Evolutionary conservation across 2,797 vertebrate species (phyloP).

Genomic region (Poeciliopsis paucimaculata): DNA sequence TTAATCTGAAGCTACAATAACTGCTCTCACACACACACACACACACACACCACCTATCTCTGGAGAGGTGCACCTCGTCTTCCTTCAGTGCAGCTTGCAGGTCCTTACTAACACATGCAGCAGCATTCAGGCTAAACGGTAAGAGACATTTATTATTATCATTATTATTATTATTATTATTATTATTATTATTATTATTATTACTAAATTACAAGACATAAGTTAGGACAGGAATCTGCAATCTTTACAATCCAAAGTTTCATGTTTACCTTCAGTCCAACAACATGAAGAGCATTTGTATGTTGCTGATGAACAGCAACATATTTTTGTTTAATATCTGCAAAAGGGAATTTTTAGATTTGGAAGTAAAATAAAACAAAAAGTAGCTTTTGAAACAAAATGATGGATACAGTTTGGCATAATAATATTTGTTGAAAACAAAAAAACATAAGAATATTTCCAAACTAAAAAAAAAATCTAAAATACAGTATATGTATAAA

Average conservation of each 20-base stretch:
- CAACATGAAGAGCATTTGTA: neutral
- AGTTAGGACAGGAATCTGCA: neutral
- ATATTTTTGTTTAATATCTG: neutral
- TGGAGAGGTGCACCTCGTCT: slow-evolving; percentile 14
- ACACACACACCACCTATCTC: slow-evolving; percentile 26
- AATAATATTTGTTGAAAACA: no score
- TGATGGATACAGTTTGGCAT: neutral
- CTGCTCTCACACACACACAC: neutral
- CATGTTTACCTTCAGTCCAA: neutral
- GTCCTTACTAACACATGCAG: slow-evolving; percentile 16
- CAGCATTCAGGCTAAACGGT: slow-evolving; percentile 52
- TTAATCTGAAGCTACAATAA: slow-evolving; percentile 44
- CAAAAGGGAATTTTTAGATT: neutral
- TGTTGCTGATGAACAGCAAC: no score
- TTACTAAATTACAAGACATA: neutral
- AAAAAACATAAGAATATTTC: no score
- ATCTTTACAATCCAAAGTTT: neutral
- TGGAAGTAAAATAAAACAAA: neutral
- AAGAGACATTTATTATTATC: slow-evolving; percentile 18
- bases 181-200: neutral
- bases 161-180: neutral
- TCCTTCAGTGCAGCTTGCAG: slow-evolving; percentile 31
- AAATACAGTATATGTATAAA: no score
- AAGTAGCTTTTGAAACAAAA: no score
- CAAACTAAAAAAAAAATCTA: no score